phyloP scores from a whole-genome alignment of 1,140 invertebrate species.

The Drusus annulatus region DNA sequence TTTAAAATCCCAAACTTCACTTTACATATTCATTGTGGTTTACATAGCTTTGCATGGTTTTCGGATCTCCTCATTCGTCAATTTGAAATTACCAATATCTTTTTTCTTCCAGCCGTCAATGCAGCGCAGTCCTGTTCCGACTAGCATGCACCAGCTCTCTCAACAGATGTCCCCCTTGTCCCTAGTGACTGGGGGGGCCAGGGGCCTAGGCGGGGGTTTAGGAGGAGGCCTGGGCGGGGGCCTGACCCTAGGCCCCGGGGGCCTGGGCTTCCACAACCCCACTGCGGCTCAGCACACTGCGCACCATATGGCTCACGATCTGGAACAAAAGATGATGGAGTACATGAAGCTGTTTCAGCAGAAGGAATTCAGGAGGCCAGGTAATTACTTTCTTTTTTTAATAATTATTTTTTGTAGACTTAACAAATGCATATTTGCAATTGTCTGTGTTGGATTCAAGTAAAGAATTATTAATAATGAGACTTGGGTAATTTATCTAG shows the following conservation, averaged over 20 bases:
- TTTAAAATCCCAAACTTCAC: too few species aligned
- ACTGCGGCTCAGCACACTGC: conserved; percentile 64
- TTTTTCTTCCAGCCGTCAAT: conserved; percentile 67
- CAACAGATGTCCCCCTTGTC: conserved; percentile 85
- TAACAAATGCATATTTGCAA: too few species aligned
- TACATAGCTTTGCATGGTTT: too few species aligned
- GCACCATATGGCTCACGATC: conserved; percentile 77
- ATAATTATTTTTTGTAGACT: neutral
- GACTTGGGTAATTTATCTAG: too few species aligned
- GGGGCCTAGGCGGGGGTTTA: conserved; percentile 62
- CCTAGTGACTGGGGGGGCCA: conserved; percentile 74
- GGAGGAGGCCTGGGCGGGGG: conserved; percentile 68
- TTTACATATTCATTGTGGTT: too few species aligned
- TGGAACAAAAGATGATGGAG: conserved; percentile 84
- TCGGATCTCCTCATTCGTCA: too few species aligned
- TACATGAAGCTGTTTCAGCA: conserved; percentile 81
- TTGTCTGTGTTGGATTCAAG: too few species aligned
- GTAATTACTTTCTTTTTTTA: conserved; percentile 34
- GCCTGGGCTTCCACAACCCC: conserved; percentile 74
- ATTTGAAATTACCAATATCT: neutral
- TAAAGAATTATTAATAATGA: too few species aligned
- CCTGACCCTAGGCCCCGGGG: conserved; percentile 66
- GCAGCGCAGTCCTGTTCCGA: conserved; percentile 74
- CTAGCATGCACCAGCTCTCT: conserved; percentile 79
- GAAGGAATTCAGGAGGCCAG: conserved; percentile 67